A percentile compares a stretch with the other conserved stretches of the same genome.
phyloP scores from a whole-genome alignment of 1,140 invertebrate genomes.

The Brachionus sp. region DNA sequence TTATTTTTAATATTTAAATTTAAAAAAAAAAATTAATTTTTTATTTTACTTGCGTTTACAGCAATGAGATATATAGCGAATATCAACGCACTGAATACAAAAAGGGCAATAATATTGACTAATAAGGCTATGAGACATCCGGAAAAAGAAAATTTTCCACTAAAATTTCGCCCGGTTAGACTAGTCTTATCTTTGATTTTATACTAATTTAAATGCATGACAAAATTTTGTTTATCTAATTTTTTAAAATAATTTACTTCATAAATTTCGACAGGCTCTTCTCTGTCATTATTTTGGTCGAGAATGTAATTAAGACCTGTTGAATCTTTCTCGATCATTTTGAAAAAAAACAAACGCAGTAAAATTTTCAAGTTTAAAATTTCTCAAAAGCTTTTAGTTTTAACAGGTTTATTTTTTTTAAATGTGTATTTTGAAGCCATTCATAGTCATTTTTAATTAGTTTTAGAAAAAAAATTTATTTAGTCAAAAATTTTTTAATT shows the following conservation, averaged over 20 bases:
- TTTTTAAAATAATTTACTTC: neutral
- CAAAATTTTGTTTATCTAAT: no score
- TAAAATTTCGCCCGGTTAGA: neutral
- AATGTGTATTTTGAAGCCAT: conserved; percentile 8
- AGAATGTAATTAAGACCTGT: neutral
- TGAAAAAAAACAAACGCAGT: neutral
- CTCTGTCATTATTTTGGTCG: neutral
- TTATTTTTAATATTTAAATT: neutral
- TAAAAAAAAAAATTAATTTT: no score
- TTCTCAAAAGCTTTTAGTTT: neutral
- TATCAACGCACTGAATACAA: neutral
- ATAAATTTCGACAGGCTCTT: neutral
- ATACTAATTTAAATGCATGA: neutral
- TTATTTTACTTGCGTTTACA: neutral
- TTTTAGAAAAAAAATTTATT: neutral
- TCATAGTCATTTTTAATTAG: neutral
- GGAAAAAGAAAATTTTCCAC: neutral
- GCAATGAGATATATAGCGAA: neutral
- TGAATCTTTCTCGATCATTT: neutral
- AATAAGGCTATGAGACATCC: neutral
- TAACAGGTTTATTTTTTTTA: neutral
- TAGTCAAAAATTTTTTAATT: neutral
- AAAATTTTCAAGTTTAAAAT: neutral
- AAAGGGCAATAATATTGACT: neutral
- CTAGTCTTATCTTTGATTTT: neutral